A percentile compares a stretch with the other conserved stretches of the same genome.
Evolutionary conservation across 2,888 invertebrate species (phyloP).

Genomic region (Drosophila monieri): DNA sequence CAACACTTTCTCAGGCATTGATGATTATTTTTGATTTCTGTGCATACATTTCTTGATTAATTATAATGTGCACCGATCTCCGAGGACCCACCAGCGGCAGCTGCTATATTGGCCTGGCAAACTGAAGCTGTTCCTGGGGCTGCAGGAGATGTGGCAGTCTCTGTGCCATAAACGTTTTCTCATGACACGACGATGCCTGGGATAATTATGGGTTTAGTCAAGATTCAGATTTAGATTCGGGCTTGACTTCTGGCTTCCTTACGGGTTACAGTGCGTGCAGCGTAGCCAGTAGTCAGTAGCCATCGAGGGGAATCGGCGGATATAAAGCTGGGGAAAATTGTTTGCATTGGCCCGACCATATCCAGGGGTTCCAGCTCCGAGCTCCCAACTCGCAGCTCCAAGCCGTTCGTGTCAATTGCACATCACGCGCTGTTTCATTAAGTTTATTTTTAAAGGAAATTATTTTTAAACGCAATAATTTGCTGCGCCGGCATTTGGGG

Average conservation of each 20-base stretch:
- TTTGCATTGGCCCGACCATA: constrained; percentile 46
- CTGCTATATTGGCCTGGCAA: constrained; percentile 58
- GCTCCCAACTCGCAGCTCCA: not conserved
- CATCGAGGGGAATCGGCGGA: constrained; percentile 17
- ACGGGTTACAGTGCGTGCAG: constrained; percentile 39
- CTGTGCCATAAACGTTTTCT: constrained; percentile 67
- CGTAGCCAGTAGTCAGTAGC: constrained; percentile 46
- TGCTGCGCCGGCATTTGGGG: constrained; percentile 29
- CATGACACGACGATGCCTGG: constrained; percentile 49
- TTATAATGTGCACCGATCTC: constrained; percentile 57
- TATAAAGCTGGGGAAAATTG: constrained; percentile 39
- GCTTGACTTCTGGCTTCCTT: constrained; percentile 4
- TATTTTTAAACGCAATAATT: constrained; percentile 75
- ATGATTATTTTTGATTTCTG: constrained; percentile 74
- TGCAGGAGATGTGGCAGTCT: not conserved
- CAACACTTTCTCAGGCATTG: constrained; percentile 69
- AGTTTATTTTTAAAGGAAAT: constrained; percentile 69
- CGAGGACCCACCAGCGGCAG: constrained; percentile 50
- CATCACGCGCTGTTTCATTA: constrained; percentile 72
- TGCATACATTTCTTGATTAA: constrained; percentile 72
- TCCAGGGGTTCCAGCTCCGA: constrained; percentile 1
- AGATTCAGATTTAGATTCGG: constrained; percentile 12
- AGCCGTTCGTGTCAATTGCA: constrained; percentile 70
- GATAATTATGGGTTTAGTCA: constrained; percentile 65
- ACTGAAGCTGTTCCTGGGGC: constrained; percentile 44